A percentile compares a stretch with the other conserved stretches of the same genome.
Evolutionary conservation across 2,113 vertebrate genomes (phyloP).

Genomic region (Loxodonta africana): DNA sequence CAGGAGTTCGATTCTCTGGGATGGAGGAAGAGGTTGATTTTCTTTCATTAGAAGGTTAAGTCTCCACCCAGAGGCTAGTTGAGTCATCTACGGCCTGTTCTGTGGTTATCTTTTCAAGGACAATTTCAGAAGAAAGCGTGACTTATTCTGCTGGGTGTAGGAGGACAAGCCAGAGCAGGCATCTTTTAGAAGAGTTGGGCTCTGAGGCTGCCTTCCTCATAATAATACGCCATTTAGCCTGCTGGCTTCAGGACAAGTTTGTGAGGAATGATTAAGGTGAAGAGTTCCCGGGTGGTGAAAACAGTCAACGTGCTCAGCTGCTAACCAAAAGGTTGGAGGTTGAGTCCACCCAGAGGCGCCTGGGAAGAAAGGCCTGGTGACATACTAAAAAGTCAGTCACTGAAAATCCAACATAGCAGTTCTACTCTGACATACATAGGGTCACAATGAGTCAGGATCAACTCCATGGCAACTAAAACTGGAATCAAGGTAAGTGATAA

Average conservation of each 20-base stretch:
- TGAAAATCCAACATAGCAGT: neutral
- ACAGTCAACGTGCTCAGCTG: neutral
- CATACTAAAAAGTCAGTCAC: neutral
- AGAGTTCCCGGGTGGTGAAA: neutral
- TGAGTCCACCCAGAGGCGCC: neutral
- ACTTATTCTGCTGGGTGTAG: too few relatives aligned
- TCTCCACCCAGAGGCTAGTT: too few relatives aligned
- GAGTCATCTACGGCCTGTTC: too few relatives aligned
- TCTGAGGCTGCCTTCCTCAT: too few relatives aligned
- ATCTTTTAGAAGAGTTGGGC: too few relatives aligned
- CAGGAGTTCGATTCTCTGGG: too few relatives aligned
- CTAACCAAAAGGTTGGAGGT: neutral
- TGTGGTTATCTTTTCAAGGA: too few relatives aligned
- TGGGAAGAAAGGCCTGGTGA: neutral
- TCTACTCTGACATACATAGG: neutral
- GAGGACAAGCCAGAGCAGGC: too few relatives aligned
- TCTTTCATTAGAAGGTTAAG: too few relatives aligned
- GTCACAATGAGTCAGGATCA: neutral
- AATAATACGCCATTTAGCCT: neutral
- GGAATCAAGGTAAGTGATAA: neutral
- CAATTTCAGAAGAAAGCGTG: too few relatives aligned
- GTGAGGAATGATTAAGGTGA: neutral
- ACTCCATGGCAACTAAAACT: neutral
- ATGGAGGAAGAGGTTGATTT: too few relatives aligned
- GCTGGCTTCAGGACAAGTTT: slow-evolving; percentile 15